Base-by-base conservation (phyloP, 2,888 invertebrate genomes). In the Lomographa bimaculata region DNA sequence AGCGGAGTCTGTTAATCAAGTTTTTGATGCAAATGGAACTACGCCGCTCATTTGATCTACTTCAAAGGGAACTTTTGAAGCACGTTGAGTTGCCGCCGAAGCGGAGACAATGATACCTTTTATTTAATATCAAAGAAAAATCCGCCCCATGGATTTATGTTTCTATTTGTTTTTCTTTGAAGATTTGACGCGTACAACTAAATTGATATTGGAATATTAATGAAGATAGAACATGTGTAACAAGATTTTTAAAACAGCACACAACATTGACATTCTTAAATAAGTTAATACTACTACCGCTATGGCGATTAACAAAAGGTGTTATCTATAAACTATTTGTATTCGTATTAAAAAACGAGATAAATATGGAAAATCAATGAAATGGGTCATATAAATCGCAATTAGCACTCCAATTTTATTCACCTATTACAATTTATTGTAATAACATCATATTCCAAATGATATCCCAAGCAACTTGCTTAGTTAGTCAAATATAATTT, bases 31-130 rank as follows among this genome's bases (percentile, higher is more conserved):
- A 71, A 76, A 73, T 71, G 58, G 66, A 73, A 69, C 54, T 71
- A 65, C 60, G 62, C 50, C 71, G 73, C 73, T 76, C 72, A 79
- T 78, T 79, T 80, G 72, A 79, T 79, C 73, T 72, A 80, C 78
- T 73, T 81, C 79, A 81, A 80, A 80, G 77, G 63, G 70, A 74
- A 70, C 72, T 72, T 69, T 77, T 69, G 79, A 78, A 79, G 79
- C 70, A 66, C 69, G 66, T 74, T 65, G 69, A 40, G 39, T 49
- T 54, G 44, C 50, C 51, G 45, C 60, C 72, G 72, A 70, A 70
- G 71, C 76, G 71, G 67, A 76, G 75, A 78, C 79, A 79, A 79
- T 78, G 74, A 79, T 79, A 75, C 76, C 75, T 77, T 79, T 78
- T 76, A 79, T 79, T 78, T 70, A 65, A 77, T 76, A 77, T 79